Conservation (phyloP, 1,140 invertebrate species). For the Callitettix versicolor region DNA sequence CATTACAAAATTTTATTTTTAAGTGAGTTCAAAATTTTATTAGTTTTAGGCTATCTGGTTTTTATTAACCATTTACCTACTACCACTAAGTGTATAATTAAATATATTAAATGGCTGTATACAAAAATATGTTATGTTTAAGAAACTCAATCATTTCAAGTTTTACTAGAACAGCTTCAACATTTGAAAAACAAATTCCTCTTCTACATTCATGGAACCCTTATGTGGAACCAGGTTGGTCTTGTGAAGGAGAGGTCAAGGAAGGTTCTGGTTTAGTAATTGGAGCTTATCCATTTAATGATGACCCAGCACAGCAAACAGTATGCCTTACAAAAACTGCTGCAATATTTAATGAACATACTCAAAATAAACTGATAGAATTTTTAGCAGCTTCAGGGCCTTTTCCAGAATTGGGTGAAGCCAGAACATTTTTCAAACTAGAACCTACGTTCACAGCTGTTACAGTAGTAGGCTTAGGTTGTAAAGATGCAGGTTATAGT, state of each 20-base stretch:
- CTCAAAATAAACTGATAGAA: conserved; percentile 14
- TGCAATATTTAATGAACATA: conserved; percentile 16
- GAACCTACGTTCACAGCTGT: conserved; percentile 47
- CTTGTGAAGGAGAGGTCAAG: background rate
- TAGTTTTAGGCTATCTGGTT: no score
- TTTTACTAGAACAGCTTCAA: no score
- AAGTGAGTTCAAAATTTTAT: no score
- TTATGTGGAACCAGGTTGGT: background rate
- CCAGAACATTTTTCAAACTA: conserved; percentile 49
- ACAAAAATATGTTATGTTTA: no score
- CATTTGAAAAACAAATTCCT: background rate
- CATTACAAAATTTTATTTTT: no score
- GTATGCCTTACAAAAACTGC: conserved; percentile 19
- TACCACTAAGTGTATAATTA: no score
- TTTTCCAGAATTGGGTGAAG: conserved; percentile 42
- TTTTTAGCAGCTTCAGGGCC: conserved; percentile 11
- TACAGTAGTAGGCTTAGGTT: conserved; percentile 58
- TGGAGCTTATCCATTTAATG: background rate
- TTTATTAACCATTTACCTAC: no score
- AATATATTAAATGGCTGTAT: no score
- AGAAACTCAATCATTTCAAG: no score
- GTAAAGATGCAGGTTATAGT: conserved; percentile 43
- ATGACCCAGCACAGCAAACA: background rate
- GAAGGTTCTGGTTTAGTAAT: conserved; percentile 3
- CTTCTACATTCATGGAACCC: conserved; percentile 1